Evolutionary conservation across 2,797 vertebrate genomes (phyloP).

Genomic region (Cossypha caffra): DNA sequence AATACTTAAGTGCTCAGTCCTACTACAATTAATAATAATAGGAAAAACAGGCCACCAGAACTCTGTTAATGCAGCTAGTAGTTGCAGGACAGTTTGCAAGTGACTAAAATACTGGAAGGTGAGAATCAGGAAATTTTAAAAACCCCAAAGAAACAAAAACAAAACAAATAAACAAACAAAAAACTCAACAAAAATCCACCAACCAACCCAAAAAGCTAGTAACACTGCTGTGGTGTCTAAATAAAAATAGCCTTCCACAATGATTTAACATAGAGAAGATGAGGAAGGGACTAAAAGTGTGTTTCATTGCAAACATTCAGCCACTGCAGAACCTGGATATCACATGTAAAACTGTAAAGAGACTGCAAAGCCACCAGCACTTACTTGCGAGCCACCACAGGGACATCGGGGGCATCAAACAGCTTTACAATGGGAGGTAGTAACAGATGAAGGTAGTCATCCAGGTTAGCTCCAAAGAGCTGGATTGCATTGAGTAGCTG

Average conservation of each 20-base stretch:
- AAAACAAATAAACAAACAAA: neutral
- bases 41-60: neutral
- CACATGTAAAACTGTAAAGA: neutral
- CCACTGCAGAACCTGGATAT: neutral
- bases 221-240: neutral
- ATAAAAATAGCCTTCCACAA: neutral
- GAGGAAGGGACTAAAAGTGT: neutral
- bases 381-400: constrained; percentile 92
- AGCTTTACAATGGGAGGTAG: constrained; percentile 97
- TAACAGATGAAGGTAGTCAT: constrained; percentile 96
- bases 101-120: neutral
- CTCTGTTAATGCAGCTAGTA: neutral
- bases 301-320: fast-evolving
- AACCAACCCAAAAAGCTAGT: neutral
- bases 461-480: constrained; percentile 96
- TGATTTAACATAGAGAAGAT: neutral
- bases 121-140: neutral
- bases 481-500: constrained; percentile 96
- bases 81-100: neutral
- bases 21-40: neutral
- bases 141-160: neutral
- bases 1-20: neutral
- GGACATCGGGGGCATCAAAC: constrained; percentile 93
- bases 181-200: neutral
- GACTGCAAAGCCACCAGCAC: constrained; percentile 28